Conservation (phyloP, 2,113 vertebrate genomes). For the Carassius gibelio region DNA sequence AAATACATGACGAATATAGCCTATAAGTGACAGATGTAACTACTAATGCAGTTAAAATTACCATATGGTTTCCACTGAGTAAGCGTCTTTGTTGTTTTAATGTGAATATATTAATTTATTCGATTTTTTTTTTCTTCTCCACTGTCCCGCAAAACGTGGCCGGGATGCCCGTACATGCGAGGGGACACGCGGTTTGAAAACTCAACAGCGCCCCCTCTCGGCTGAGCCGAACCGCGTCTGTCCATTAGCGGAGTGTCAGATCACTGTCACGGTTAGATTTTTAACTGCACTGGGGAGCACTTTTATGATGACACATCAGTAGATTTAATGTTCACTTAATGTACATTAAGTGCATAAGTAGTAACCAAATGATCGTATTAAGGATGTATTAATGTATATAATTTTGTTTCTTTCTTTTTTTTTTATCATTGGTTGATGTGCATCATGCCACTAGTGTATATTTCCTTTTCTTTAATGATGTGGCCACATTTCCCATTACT, state of each 20-base stretch:
- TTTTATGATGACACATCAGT: background rate
- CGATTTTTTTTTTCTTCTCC: background rate
- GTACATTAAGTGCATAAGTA: too few species aligned
- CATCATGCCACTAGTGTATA: too few species aligned
- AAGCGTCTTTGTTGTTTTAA: conserved; percentile 20
- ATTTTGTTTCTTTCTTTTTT: too few species aligned
- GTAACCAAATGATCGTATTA: too few species aligned
- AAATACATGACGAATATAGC: background rate
- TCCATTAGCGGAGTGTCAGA: background rate
- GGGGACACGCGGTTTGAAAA: conserved; percentile 65
- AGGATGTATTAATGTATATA: too few species aligned
- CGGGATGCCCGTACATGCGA: background rate
- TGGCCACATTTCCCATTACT: background rate
- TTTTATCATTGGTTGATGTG: too few species aligned
- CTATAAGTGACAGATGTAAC: background rate
- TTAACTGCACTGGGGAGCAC: background rate
- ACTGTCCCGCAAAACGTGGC: conserved; percentile 35
- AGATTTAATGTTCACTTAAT: background rate
- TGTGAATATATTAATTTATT: conserved; percentile 4
- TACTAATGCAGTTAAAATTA: background rate
- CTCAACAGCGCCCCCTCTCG: conserved; percentile 97
- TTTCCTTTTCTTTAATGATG: background rate
- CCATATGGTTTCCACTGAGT: background rate
- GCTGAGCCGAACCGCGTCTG: conserved; percentile 31
- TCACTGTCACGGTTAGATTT: too few species aligned